Evolutionary conservation across 2,113 vertebrate genomes (phyloP).

Genomic region (Cephalopterus ornatus): DNA sequence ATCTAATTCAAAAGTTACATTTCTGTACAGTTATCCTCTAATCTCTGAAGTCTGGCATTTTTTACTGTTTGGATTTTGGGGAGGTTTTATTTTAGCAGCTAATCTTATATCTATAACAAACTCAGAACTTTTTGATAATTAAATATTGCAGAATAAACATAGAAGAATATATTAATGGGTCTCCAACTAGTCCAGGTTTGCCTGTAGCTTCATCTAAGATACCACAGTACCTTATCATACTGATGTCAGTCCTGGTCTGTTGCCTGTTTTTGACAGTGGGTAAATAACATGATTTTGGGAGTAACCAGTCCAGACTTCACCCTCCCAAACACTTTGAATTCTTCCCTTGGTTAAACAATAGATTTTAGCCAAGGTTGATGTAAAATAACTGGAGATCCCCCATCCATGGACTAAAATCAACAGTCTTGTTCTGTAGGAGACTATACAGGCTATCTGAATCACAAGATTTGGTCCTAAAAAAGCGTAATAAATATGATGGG

Average conservation of each 20-base stretch:
- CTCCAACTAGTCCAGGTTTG: neutral
- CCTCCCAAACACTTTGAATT: neutral
- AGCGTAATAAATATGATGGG: neutral
- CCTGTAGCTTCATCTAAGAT: neutral
- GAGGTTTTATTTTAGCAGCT: neutral
- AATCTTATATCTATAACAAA: neutral
- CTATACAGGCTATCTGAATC: neutral
- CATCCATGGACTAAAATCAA: neutral
- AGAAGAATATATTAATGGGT: neutral
- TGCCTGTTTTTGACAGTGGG: neutral
- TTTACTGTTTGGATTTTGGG: neutral
- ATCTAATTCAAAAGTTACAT: neutral
- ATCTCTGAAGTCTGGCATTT: neutral
- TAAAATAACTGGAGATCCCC: neutral
- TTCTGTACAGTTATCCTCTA: neutral
- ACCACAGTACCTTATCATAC: neutral
- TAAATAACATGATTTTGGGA: neutral
- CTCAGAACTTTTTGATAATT: neutral
- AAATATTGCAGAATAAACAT: neutral
- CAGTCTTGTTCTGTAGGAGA: neutral
- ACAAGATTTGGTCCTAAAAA: neutral
- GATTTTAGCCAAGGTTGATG: neutral
- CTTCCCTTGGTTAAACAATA: neutral
- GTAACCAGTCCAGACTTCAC: neutral
- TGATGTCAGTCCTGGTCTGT: fast-evolving